Evolutionary conservation across 2,113 vertebrate species (phyloP), one percentile per base, ranked within the genome.

Genomic region (Balaenoptera acutorostrata): DNA sequence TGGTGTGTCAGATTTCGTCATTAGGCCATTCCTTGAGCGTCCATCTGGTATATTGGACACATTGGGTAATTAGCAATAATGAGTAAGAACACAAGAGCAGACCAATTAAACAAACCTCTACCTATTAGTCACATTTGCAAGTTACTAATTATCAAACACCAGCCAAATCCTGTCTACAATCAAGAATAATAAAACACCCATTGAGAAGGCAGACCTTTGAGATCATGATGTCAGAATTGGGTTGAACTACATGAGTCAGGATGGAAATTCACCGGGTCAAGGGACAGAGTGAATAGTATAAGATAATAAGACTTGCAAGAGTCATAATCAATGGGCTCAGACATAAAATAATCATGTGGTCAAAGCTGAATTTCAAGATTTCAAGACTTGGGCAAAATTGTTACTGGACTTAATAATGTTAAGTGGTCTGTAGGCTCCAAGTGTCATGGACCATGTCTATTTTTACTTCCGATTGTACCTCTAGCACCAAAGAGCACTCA

Each of bases 31-130:
- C 64, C 86, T 46, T 89, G 95, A 86, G 36, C 57, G 63, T 44
- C 71, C 64, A 66, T 33, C 72, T 93, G 77, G 77, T 85, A 41
- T 63, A 64, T 46, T 13, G 87, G 91, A 61, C 36, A 31, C 36
- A 46, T 1, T 20, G 21, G n/a, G 68, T 86, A 96, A 96, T 95
- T 75, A 97, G 78, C 55, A 89, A 9, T 75, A 74, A 96, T 94
- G 95, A 96, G 57, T 90, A 85, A 74, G 93, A 97, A 90, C 8
- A 72, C 44, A 63, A 87, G 75, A 96, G 36, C 61, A 95, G 95
- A 69, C 71, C 55, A 91, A 78, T 97, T 83, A 6, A 39, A 90
- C 92, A 97, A 92, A 36, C 11, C 46, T 83, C 36, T 39, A 52
- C 31, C 66, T 74, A 31, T 75, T 80, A 95, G 68, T 96, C 93